Conservation (phyloP, 2,888 invertebrate genomes). For the Crocallis elinguaria region DNA sequence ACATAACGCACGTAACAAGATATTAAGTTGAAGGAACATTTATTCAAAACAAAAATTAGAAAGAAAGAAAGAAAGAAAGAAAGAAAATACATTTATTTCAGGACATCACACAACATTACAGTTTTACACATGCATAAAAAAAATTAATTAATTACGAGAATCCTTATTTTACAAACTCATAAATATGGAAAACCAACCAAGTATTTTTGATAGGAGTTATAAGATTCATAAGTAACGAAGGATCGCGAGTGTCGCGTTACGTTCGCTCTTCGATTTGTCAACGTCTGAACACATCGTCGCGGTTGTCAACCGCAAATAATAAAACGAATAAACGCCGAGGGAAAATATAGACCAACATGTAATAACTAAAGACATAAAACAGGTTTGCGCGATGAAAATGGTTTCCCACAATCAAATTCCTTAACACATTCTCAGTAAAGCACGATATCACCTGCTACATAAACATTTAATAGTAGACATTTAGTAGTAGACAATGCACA, state of each 20-base stretch:
- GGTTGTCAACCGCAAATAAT: constrained; percentile 61
- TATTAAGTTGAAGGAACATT: too few relatives aligned
- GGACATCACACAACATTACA: too few relatives aligned
- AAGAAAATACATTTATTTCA: too few relatives aligned
- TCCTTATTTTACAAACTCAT: too few relatives aligned
- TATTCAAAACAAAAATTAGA: too few relatives aligned
- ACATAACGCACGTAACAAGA: too few relatives aligned
- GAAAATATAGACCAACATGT: constrained; percentile 38
- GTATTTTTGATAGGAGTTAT: neutral
- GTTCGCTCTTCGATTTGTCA: constrained; percentile 73
- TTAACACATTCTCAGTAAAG: constrained; percentile 25
- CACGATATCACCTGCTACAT: constrained; percentile 27
- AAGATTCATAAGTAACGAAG: constrained; percentile 36
- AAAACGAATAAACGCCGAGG: constrained; percentile 35
- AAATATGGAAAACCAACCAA: neutral
- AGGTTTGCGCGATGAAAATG: constrained; percentile 23
- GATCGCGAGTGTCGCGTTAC: constrained; percentile 59
- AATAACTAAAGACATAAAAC: constrained; percentile 26
- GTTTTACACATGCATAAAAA: too few relatives aligned
- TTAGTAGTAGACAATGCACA: constrained; percentile 24
- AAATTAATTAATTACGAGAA: too few relatives aligned
- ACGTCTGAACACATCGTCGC: constrained; percentile 66
- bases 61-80: too few relatives aligned
- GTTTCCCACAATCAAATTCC: constrained; percentile 27
- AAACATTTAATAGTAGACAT: constrained; percentile 24